Evolutionary conservation across 2,113 vertebrate genomes (phyloP).

Genomic region (Desmodus rotundus): DNA sequence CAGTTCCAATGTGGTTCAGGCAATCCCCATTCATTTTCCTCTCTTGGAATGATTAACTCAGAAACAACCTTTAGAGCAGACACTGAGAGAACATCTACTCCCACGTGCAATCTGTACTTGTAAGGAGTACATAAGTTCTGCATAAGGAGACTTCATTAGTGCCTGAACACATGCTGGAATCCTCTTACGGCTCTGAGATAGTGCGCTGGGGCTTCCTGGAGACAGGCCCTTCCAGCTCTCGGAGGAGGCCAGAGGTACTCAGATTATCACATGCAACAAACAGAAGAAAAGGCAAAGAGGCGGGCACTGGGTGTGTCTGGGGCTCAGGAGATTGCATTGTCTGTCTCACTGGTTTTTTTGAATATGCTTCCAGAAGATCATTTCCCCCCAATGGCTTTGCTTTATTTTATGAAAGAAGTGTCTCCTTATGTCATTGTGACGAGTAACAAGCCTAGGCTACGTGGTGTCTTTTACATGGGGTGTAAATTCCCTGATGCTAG

Average conservation of each 20-base stretch:
- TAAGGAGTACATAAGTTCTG: constrained; percentile 31
- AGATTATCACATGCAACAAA: background rate
- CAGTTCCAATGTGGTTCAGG: constrained; percentile 1
- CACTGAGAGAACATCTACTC: constrained; percentile 55
- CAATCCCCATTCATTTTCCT: constrained; percentile 65
- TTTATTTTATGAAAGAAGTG: background rate
- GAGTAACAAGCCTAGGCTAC: background rate
- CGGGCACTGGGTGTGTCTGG: accelerated
- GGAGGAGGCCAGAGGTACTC: background rate
- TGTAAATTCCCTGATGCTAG: background rate
- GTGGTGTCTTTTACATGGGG: background rate
- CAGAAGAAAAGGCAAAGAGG: background rate
- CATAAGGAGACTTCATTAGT: constrained; percentile 10
- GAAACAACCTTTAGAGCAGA: constrained; percentile 53
- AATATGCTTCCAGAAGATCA: background rate
- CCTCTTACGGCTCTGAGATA: background rate
- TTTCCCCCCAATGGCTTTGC: background rate
- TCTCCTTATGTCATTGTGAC: background rate
- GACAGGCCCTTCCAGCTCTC: background rate
- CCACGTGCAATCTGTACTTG: constrained; percentile 52
- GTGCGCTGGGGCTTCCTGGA: background rate
- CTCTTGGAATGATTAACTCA: constrained; percentile 14
- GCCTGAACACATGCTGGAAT: background rate
- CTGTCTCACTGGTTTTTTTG: background rate
- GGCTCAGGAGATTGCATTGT: background rate